Conservation (phyloP, 2,888 invertebrate species). For the Megalurothrips usitatus region DNA sequence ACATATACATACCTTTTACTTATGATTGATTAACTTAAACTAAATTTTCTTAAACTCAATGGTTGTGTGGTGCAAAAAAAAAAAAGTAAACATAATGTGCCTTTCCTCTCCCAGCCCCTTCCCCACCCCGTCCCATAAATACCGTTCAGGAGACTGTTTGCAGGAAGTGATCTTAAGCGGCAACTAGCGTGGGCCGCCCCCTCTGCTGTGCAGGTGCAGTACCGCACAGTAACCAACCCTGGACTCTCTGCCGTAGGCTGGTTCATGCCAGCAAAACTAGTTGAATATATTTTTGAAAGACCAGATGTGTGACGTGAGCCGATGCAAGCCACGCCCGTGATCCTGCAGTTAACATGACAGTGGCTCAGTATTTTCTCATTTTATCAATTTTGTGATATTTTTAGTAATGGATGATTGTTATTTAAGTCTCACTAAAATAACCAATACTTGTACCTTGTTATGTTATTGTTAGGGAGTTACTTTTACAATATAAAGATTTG, state of each 20-base stretch:
- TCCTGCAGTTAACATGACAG: conserved; percentile 44
- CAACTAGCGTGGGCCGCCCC: background rate
- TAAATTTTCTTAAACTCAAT: conserved; percentile 14
- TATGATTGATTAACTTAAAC: background rate
- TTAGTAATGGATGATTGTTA: conserved; percentile 52
- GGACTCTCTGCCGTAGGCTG: conserved; percentile 40
- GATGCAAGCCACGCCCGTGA: conserved; percentile 37
- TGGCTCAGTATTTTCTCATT: conserved; percentile 53
- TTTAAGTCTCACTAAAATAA: conserved; percentile 53
- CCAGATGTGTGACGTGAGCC: conserved; percentile 37
- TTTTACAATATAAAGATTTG: conserved; percentile 49
- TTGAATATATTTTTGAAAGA: conserved; percentile 39
- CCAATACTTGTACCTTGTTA: conserved; percentile 43
- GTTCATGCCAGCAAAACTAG: conserved; percentile 38
- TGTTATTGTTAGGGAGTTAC: conserved; percentile 47
- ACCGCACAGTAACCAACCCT: conserved; percentile 1
- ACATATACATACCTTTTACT: background rate
- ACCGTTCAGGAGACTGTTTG: conserved; percentile 26
- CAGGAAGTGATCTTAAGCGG: conserved; percentile 26
- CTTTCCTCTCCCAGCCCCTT: conserved; percentile 24
- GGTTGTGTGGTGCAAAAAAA: conserved; percentile 20
- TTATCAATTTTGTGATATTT: conserved; percentile 56
- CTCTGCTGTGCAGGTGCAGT: conserved; percentile 19
- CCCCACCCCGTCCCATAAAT: conserved; percentile 11
- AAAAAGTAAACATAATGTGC: conserved; percentile 11